These are phyloP conservation scores for Lamellibrachia luymesi DNA, from an alignment of 1,140 invertebrate genomes.

Conservation along the genomic window DNA sequence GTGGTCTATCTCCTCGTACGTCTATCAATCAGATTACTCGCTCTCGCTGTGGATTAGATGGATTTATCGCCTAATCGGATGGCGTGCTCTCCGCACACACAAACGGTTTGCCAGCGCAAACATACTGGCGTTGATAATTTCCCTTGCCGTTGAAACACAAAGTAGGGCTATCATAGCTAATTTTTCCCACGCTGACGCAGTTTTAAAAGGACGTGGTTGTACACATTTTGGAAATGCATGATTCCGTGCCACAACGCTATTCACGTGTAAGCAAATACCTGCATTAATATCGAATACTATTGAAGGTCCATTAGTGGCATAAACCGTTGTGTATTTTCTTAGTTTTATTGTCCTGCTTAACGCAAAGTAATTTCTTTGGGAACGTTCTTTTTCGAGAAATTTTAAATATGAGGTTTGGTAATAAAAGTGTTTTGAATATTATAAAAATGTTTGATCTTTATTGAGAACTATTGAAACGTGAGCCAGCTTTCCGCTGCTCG, in stretches of 20 bases:
- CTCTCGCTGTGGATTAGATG: slow-evolving; percentile 4
- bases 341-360: too few relatives aligned
- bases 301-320: too few relatives aligned
- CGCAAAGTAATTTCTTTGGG: too few relatives aligned
- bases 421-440: too few relatives aligned
- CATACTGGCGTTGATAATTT: not conserved
- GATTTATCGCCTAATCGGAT: slow-evolving; percentile 7
- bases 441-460: too few relatives aligned
- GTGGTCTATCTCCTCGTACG: not conserved
- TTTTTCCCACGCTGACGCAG: not conserved
- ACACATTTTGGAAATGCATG: not conserved
- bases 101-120: not conserved
- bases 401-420: too few relatives aligned
- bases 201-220: not conserved
- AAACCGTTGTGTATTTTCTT: too few relatives aligned
- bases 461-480: too few relatives aligned
- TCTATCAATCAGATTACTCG: slow-evolving; percentile 2
- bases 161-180: not conserved
- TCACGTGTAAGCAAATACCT: too few relatives aligned
- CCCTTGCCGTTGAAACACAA: not conserved
- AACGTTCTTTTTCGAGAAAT: too few relatives aligned
- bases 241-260: not conserved
- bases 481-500: too few relatives aligned
- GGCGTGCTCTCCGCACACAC: not conserved
- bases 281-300: too few relatives aligned